Evolutionary conservation across 1,140 invertebrate genomes (phyloP), one percentile per base, ranked within the genome.

Genomic region (Elymnias hypermnestra): DNA sequence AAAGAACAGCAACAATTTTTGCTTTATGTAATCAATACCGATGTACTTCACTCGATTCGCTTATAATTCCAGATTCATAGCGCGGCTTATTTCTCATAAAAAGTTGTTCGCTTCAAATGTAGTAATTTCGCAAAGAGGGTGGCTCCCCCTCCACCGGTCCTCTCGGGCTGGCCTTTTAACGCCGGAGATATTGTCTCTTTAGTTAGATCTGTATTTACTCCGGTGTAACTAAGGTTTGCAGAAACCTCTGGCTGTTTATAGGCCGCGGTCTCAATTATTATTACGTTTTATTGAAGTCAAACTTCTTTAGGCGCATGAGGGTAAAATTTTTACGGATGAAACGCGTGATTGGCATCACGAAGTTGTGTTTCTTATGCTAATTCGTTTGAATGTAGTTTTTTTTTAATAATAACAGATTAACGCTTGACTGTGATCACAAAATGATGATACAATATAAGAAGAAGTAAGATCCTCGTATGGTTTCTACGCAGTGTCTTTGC

Each of bases 21-120:
- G 28, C 28, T 40, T 21, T 58, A 49, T 64, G 58, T 52, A 63
- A 65, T 68, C 53, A 53, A 65, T 62, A 72, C 52, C 52, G 62
- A 64, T 69, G 64, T 61, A 60, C 62, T 72, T 60, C 66, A 61
- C 55, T 53, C 71, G 63, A 73, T 73, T 72, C 70, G 48, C 63
- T 75, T 83, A 79, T 81, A 83, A 85, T 85, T 83, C 72, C 63
- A 79, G 82, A 83, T 85, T 85, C 82, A 83, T 83, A 85, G 66
- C 72, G 55, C 65, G 72, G 82, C 78, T 83, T 82, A 78, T 82
- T 67, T 83, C 78, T 82, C 78, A 83, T 83, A 85, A 85, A 83
- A 85, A 85, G 72, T 83, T 82, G 75, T 84, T 81, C 77, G 75
- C 82, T 83, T 83, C 71, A 77, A 78, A 85, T 82, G 82, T 85